Base-by-base conservation (phyloP, 2,113 vertebrate species). In the Sylvia atricapilla region DNA sequence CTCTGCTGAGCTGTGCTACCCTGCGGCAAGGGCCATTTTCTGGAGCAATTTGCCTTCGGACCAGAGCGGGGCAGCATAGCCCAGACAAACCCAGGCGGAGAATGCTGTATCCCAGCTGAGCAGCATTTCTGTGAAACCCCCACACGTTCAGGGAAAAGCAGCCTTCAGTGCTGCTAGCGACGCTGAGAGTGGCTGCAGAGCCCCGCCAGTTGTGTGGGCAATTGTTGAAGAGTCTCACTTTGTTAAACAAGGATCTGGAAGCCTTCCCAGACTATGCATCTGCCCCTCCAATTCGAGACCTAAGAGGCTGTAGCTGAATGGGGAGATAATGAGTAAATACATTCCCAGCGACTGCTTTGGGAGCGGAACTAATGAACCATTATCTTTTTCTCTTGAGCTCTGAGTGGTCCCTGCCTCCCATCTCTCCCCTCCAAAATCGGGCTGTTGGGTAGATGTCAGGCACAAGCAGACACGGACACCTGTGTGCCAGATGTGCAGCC, bases 241-340 rank as follows among this genome's bases (percentile, higher is more conserved):
- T 75, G 93, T 87, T 94, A 86, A 90, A 78, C 79, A 72, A 2
- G 62, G 88, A 89, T 59, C 95, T 96, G 96, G 95, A 97, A 95
- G 41, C 90, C 68, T 96, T 96, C 94, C 95, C 94, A 89, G 94
- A 78, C 37, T 33, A n/a, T 37, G 83, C 93, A 95, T 96, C 96
- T 96, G 94, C 95, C 92, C 83, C 88, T 96, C 64, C 92, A 96
- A 92, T 93, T 93, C 28, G 7, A 95, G 88, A 87, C 85, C 90
- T 94, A 78, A 97, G 95, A 96, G 93, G 68, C 90, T 95, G 90
- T 53, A 88, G 76, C 94, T 96, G 95, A 96, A 96, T 95, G 93
- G 73, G 73, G 60, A 90, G 86, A 90, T 97, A 94, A 97, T 94
- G 94, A 96, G 83, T 84, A 96, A 96, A 96, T 95, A 95, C 76